These are phyloP conservation scores for Salpingus planirostris DNA, from an alignment of 2,888 invertebrate species.

Conservation along the genomic window DNA sequence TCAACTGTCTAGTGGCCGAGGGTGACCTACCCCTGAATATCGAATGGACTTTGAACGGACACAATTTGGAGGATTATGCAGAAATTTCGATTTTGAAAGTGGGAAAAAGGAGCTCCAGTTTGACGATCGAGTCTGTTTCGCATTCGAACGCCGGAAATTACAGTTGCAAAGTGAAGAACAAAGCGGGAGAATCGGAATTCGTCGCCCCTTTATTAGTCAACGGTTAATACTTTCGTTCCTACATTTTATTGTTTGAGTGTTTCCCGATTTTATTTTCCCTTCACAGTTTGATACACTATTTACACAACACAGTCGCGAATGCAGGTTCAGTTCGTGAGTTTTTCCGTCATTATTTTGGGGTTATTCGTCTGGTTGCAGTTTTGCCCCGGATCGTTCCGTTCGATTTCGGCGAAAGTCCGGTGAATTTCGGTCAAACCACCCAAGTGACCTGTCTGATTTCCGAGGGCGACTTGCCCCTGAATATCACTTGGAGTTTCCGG, in stretches of 20 bases:
- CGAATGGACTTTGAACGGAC: conserved; percentile 64
- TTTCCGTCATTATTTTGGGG: conserved; percentile 59
- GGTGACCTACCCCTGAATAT: conserved; percentile 69
- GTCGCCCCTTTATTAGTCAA: conserved; percentile 57
- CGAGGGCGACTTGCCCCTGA: conserved; percentile 50
- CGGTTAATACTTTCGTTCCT: conserved; percentile 46
- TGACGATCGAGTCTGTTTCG: conserved; percentile 59
- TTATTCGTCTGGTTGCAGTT: conserved; percentile 55
- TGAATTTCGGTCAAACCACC: conserved; percentile 70
- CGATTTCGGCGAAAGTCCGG: conserved; percentile 66
- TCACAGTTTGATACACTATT: too few relatives aligned
- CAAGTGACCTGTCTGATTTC: conserved; percentile 61
- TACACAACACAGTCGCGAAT: too few relatives aligned
- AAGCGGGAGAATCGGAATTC: conserved; percentile 52
- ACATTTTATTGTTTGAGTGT: too few relatives aligned
- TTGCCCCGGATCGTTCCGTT: conserved; percentile 73
- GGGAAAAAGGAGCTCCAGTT: conserved; percentile 53
- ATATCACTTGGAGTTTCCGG: conserved; percentile 48
- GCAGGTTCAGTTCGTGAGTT: too few relatives aligned
- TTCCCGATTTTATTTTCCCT: conserved; percentile 7
- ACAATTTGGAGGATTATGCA: conserved; percentile 47
- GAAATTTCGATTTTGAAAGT: conserved; percentile 48
- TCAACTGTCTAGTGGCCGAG: conserved; percentile 57
- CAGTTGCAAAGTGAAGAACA: conserved; percentile 56
- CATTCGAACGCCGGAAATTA: conserved; percentile 58